Base-by-base conservation (phyloP, 1,140 invertebrate species). In the Pemphigus obesinymphae region DNA sequence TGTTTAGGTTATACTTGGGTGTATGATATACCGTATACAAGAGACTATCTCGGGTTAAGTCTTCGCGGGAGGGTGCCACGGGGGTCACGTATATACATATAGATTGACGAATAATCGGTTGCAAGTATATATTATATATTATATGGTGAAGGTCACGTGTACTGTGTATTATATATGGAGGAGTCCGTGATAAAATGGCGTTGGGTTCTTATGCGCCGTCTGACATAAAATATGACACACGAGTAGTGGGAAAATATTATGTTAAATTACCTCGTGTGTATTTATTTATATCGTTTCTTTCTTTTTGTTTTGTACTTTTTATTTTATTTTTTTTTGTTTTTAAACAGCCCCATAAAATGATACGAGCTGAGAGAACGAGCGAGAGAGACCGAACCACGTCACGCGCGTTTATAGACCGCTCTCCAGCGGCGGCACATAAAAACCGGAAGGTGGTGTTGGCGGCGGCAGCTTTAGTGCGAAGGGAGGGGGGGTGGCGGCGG, bases 381-480 rank as follows among this genome's bases (percentile, higher is more conserved):
- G 72, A 34, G 50, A 58, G 48, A 53, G 53, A 78, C 17, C n/a
- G 75, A 78, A 78, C 53, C 58, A 53, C 75, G 75, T 78, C 75
- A 78, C 75, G 75, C 50, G 31, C 75, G 50, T 78, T 78, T 78
- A 37, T 40, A 26, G n/a, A 43, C 72, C 75, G 29, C 23, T 76
- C 50, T 23, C 15, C 3, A 50, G 31, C 34, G 50, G 31, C 31
- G 48, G 13, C 48, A 34, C 40, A 55, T 40, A 26, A 78, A 55
- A 78, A 55, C 75, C 31, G 34, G 72, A 53, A 53, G 48, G 34
- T 58, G 50, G 50, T 15, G 48, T 29, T 3, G 26, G 7, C 66
- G 34, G 31, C 2, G 37, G 37, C 4, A 10, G 4, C 37, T 40
- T 4, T 10, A n/a, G n/a, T 4, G 37, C 37, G 37, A 40, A 40